Evolutionary conservation across 2,888 invertebrate species (phyloP).

Genomic region (Neria commutata): DNA sequence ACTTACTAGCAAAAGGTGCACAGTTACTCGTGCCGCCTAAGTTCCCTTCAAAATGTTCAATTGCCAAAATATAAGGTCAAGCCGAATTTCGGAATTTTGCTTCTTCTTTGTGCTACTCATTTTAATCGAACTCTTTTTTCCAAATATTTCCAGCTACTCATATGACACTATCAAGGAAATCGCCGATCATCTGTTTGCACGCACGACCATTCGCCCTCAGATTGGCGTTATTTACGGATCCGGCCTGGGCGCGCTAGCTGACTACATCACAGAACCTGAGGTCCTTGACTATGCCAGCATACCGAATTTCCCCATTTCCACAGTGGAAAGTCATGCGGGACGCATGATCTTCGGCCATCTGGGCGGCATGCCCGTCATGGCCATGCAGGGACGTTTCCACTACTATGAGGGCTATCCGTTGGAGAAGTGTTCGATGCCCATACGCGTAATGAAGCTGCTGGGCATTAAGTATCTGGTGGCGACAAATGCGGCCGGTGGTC

Average conservation of each 20-base stretch:
- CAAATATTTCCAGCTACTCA: conserved; percentile 76
- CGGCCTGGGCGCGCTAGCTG: conserved; percentile 77
- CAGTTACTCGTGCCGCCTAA: too few species aligned
- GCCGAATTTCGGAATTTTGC: too few species aligned
- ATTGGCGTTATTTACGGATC: conserved; percentile 97
- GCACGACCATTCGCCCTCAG: conserved; percentile 74
- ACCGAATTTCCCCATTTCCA: conserved; percentile 91
- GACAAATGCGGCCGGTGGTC: conserved; percentile 96
- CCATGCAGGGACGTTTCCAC: conserved; percentile 98
- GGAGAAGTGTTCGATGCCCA: conserved; percentile 92
- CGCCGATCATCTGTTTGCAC: conserved; percentile 74
- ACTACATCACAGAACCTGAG: conserved; percentile 73
- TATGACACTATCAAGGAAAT: conserved; percentile 81
- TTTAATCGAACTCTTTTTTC: too few species aligned
- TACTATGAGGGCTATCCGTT: conserved; percentile 96
- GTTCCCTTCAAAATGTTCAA: too few species aligned
- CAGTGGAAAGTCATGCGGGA: conserved; percentile 92
- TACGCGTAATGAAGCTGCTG: conserved; percentile 94
- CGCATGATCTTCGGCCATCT: conserved; percentile 88
- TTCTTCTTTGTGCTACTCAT: too few species aligned
- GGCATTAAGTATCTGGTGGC: conserved; percentile 89
- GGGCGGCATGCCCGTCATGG: conserved; percentile 80
- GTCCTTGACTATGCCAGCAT: conserved; percentile 87
- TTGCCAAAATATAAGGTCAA: too few species aligned
- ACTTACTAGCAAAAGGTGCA: too few species aligned